phyloP scores from a whole-genome alignment of 2,888 invertebrate species.

The Byasa hedistus region DNA sequence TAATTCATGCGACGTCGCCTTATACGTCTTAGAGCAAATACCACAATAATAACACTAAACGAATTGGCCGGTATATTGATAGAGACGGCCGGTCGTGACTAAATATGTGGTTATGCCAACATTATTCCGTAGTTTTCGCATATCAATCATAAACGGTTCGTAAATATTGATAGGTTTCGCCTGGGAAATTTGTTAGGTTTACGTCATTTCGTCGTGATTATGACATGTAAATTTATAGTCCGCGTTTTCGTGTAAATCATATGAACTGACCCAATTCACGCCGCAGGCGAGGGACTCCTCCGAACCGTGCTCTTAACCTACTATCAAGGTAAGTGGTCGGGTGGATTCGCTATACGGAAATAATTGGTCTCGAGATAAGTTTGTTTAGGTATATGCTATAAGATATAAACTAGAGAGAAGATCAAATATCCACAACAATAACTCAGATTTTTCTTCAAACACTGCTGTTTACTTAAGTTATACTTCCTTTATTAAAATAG shows the following conservation, averaged over 20 bases:
- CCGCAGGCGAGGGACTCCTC: slow-evolving; percentile 13
- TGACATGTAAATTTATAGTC: slow-evolving; percentile 1
- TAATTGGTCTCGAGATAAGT: slow-evolving; percentile 1
- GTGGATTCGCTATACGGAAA: not conserved
- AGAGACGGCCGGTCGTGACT: slow-evolving; percentile 21
- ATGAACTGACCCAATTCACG: slow-evolving; percentile 17
- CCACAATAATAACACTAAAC: slow-evolving; percentile 18
- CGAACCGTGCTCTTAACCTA: slow-evolving; percentile 14
- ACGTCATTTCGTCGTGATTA: slow-evolving; percentile 7
- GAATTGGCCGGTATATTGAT: slow-evolving; percentile 10
- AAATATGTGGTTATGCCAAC: slow-evolving; percentile 5
- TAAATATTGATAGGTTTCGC: slow-evolving; percentile 19
- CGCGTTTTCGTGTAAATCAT: slow-evolving; percentile 13
- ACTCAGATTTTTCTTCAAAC: not conserved
- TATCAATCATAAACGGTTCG: slow-evolving; percentile 24
- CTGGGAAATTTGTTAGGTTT: slow-evolving; percentile 14
- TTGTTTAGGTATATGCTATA: not conserved
- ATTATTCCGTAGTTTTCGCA: slow-evolving; percentile 23
- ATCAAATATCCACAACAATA: not conserved
- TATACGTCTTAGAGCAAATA: slow-evolving; percentile 16
- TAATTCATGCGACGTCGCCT: slow-evolving; percentile 17
- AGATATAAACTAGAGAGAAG: too few species aligned
- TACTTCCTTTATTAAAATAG: not conserved
- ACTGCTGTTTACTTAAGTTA: not conserved
- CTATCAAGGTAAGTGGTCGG: slow-evolving; percentile 14